Evolutionary conservation across 2,113 vertebrate species (phyloP).

Genomic region (Strigops habroptila): DNA sequence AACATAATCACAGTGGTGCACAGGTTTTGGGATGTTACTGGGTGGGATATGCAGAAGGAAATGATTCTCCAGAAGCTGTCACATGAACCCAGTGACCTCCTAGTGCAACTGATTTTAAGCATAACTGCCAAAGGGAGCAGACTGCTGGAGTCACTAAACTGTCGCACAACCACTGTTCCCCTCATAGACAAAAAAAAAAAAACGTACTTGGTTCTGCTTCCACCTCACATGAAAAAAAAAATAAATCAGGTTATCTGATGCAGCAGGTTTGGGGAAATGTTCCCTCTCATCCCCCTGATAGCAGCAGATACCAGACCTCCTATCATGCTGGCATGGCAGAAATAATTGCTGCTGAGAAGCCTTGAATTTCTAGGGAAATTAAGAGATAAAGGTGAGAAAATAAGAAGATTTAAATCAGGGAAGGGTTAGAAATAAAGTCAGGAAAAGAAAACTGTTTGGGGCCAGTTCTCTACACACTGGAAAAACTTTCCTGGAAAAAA

Average conservation of each 20-base stretch:
- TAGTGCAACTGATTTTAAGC: neutral
- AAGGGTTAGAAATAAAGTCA: neutral
- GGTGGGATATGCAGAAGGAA: neutral
- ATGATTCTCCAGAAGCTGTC: neutral
- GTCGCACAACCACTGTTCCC: neutral
- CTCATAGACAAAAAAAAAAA: neutral
- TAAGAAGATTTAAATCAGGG: neutral
- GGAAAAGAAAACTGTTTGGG: neutral
- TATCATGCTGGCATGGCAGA: neutral
- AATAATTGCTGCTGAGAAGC: neutral
- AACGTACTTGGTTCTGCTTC: neutral
- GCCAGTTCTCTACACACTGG: neutral
- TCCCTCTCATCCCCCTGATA: neutral
- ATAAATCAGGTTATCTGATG: neutral
- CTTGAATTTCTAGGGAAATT: neutral
- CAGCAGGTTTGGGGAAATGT: neutral
- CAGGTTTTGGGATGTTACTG: neutral
- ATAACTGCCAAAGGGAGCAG: neutral
- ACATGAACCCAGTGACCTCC: neutral
- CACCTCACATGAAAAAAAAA: neutral
- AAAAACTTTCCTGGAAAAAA: slow-evolving; percentile 14
- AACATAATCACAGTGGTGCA: neutral
- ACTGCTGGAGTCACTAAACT: neutral
- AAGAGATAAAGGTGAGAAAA: neutral
- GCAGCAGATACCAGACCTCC: neutral